A percentile compares a stretch with the other conserved stretches of the same genome.
Evolutionary conservation across 2,113 vertebrate species (phyloP).

Genomic region (Phyllostomus hastatus): DNA sequence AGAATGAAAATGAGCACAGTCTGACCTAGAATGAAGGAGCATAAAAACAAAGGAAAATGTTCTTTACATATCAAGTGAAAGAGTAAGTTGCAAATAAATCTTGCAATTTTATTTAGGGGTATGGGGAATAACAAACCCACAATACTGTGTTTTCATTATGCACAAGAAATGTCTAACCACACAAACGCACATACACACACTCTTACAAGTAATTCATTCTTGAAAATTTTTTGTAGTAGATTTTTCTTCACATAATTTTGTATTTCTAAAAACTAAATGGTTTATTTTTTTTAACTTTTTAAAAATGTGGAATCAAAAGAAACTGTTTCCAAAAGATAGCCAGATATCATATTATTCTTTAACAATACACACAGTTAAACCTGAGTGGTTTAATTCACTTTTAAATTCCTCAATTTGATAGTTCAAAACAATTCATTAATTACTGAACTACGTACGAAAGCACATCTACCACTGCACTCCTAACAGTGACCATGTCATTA

Average conservation of each 20-base stretch:
- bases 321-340: background rate
- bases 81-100: background rate
- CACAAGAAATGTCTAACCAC: background rate
- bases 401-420: background rate
- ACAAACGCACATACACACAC: background rate
- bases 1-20: background rate
- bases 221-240: background rate
- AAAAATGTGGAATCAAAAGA: background rate
- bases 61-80: background rate
- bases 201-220: background rate
- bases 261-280: background rate
- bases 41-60: background rate
- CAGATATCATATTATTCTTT: background rate
- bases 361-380: background rate
- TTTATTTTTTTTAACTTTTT: background rate
- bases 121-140: background rate
- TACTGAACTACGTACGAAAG: background rate
- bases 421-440: background rate
- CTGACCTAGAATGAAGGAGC: background rate
- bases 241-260: background rate
- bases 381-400: background rate
- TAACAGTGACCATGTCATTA: background rate
- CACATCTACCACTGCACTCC: background rate
- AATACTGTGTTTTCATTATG: background rate
- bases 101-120: background rate